Evolutionary conservation across 2,797 vertebrate genomes (phyloP).

Genomic region (Eidolon dupreanum): DNA sequence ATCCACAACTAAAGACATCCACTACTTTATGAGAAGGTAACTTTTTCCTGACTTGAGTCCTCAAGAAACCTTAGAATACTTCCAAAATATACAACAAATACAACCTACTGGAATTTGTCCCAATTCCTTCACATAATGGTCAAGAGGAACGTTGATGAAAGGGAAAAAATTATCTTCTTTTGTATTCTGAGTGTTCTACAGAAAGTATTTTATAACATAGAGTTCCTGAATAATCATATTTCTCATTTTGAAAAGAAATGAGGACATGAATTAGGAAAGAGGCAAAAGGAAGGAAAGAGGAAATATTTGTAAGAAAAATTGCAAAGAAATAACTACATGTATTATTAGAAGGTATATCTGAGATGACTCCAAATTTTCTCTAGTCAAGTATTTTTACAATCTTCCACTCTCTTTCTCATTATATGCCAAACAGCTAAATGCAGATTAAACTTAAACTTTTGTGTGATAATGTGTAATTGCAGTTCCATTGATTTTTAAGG

Average conservation of each 20-base stretch:
- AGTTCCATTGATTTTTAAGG: not conserved
- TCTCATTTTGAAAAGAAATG: constrained; percentile 16
- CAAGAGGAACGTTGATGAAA: not conserved
- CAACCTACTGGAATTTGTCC: not conserved
- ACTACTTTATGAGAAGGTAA: not conserved
- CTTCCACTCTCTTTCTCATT: not conserved
- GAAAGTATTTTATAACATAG: not conserved
- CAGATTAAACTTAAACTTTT: not conserved
- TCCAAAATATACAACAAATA: not conserved
- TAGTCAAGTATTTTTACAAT: not conserved
- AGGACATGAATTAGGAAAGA: not conserved
- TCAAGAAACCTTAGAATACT: constrained; percentile 33
- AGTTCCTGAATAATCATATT: not conserved
- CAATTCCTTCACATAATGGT: not conserved
- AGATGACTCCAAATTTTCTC: not conserved
- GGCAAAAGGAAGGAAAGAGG: not conserved
- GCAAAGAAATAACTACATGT: not conserved
- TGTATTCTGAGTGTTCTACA: not conserved
- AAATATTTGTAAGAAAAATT: not conserved
- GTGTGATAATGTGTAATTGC: not conserved
- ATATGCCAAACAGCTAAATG: not conserved
- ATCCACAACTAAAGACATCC: not conserved
- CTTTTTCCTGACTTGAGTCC: not conserved
- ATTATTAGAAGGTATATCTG: not conserved
- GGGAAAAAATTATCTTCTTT: not conserved